A percentile compares a stretch with the other conserved stretches of the same genome.
These are phyloP conservation scores for Asarcornis scutulata DNA, from an alignment of 2,113 vertebrate species.

Conservation along the genomic window DNA sequence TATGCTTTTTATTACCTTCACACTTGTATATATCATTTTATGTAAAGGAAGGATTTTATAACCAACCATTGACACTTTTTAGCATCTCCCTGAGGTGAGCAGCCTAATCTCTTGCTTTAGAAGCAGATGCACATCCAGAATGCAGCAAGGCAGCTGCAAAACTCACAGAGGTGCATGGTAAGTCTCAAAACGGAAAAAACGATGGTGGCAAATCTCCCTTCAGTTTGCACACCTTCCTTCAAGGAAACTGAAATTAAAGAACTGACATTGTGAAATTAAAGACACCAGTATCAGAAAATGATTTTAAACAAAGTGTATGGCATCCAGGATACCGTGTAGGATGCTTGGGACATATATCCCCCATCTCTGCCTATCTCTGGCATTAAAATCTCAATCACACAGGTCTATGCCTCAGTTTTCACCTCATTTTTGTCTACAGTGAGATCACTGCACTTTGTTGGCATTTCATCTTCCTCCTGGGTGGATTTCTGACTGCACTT, in stretches of 20 bases:
- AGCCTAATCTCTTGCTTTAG: not conserved
- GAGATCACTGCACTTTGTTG: not conserved
- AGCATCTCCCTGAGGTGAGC: not conserved
- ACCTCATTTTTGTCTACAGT: not conserved
- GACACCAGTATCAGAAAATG: accelerated
- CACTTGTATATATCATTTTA: not conserved
- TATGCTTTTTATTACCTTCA: not conserved
- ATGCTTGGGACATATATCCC: not conserved
- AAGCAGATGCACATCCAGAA: not conserved
- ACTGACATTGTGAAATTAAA: not conserved
- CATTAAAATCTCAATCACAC: not conserved
- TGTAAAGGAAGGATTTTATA: not conserved
- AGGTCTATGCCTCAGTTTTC: not conserved
- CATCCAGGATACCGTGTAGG: not conserved
- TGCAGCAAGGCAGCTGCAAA: not conserved
- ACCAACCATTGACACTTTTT: not conserved
- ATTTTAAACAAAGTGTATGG: not conserved
- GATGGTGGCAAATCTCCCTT: not conserved
- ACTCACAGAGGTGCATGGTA: not conserved
- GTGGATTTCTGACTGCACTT: not conserved
- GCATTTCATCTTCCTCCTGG: not conserved
- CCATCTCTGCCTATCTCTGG: not conserved
- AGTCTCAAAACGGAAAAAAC: not conserved
- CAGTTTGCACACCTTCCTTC: not conserved
- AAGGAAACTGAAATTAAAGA: not conserved